Evolutionary conservation across 2,797 vertebrate species (phyloP), one percentile per base, ranked within the genome.

Genomic region (Gallirallus australis): DNA sequence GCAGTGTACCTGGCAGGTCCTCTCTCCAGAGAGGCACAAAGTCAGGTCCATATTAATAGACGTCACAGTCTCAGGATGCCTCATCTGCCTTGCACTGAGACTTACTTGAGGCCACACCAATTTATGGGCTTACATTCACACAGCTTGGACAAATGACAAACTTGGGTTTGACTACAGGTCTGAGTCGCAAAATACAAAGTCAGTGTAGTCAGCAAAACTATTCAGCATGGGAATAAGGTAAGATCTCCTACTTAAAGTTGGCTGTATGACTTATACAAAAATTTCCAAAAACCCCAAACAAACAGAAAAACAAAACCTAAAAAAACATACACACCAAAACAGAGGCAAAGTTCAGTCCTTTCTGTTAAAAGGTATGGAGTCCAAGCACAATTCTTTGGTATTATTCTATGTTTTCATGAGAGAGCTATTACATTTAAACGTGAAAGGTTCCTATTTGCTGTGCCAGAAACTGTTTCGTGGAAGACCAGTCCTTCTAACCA

Each of bases 401-500:
- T 8, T 72, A 50, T 57, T 79, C 61, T 82, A 71, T 87, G 31
- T 82, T 94, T 89, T 89, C 65, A 54, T 54, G 50, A 78, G 81
- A 89, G 56, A n/a, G 10, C n/a, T 81, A 80, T 87, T 82, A 78
- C 24, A 59, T 72, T 82, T 59, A 80, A 91, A 80, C 25, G 24
- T 13, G 92, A 84, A 95, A 94, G 0, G 0, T 82, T 93, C 75
- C 57, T 87, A 52, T 71, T 75, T 57, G 28, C 57, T 57, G 21
- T 77, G 75, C 90, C 81, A 89, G 53, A 56, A 91, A 71, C 40
- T 9, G 23, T 89, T 93, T 85, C 65, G 69, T 31, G n/a, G 23
- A 95, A 85, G 45, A 68, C 33, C 37, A 82, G 31, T 40, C 59
- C 25, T 84, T 77, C 92, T 92, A 93, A 90, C n/a, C 75, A 93